A percentile compares a stretch with the other conserved stretches of the same genome.
phyloP scores from a whole-genome alignment of 2,888 invertebrate genomes.

The Dendrolimus houi region DNA sequence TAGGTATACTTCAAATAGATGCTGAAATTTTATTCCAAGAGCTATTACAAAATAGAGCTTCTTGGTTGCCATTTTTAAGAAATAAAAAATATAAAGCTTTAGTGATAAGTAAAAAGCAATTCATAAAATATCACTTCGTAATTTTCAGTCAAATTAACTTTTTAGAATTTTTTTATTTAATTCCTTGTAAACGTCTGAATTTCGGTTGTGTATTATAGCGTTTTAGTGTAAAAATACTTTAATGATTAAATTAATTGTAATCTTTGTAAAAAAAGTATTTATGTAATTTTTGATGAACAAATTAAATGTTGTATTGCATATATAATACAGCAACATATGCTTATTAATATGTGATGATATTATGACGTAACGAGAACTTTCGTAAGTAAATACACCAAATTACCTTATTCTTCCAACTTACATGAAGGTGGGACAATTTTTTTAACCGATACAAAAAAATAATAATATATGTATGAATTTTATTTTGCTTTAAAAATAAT shows the following conservation, averaged over 20 bases:
- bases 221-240: too few relatives aligned
- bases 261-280: constrained; percentile 7
- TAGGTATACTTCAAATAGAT: too few relatives aligned
- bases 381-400: background rate
- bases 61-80: background rate
- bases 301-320: constrained; percentile 24
- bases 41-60: too few relatives aligned
- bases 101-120: constrained; percentile 34
- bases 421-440: background rate
- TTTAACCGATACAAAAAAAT: background rate
- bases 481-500: background rate
- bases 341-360: constrained; percentile 32
- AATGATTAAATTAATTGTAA: too few relatives aligned
- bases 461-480: background rate
- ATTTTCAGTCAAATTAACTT: constrained; percentile 59
- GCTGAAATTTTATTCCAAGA: too few relatives aligned
- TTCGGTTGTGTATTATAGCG: constrained; percentile 41
- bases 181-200: constrained; percentile 30
- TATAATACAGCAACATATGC: constrained; percentile 22
- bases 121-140: constrained; percentile 45
- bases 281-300: constrained; percentile 7
- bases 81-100: constrained; percentile 12
- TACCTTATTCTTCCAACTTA: background rate
- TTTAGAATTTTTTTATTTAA: constrained; percentile 18
- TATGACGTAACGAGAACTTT: background rate